Conservation (phyloP, 2,797 vertebrate genomes). For the Huso huso region DNA sequence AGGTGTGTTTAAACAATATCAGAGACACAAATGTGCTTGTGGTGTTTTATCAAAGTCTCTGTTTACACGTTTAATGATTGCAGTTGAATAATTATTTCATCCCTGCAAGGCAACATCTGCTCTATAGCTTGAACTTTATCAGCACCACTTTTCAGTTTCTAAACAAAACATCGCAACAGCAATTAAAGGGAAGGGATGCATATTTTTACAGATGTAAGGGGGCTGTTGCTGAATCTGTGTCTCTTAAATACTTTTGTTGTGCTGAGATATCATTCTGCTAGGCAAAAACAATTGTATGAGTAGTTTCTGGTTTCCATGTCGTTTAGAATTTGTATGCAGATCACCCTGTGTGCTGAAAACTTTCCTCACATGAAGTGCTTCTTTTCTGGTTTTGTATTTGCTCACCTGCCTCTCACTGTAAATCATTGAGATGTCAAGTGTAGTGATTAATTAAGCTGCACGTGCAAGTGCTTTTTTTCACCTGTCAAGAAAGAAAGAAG, state of each 20-base stretch:
- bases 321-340: constrained; percentile 70
- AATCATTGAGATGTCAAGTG: constrained; percentile 81
- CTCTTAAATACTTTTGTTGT: neutral
- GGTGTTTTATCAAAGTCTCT: too few species aligned
- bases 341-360: constrained; percentile 57
- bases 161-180: too few species aligned
- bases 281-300: neutral
- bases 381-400: constrained; percentile 67
- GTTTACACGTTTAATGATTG: too few species aligned
- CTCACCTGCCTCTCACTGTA: constrained; percentile 93
- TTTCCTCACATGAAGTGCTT: constrained; percentile 52
- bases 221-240: too few species aligned
- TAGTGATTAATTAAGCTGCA: constrained; percentile 81
- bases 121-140: too few species aligned
- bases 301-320: neutral
- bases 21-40: too few species aligned
- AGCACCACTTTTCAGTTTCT: too few species aligned
- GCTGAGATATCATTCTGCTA: neutral
- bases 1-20: too few species aligned
- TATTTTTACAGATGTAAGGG: too few species aligned
- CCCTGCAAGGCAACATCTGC: too few species aligned
- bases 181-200: too few species aligned
- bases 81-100: too few species aligned
- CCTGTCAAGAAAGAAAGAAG: constrained; percentile 69
- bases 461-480: constrained; percentile 76